Evolutionary conservation across 2,113 vertebrate genomes (phyloP).

Genomic region (Crotalus tigris): DNA sequence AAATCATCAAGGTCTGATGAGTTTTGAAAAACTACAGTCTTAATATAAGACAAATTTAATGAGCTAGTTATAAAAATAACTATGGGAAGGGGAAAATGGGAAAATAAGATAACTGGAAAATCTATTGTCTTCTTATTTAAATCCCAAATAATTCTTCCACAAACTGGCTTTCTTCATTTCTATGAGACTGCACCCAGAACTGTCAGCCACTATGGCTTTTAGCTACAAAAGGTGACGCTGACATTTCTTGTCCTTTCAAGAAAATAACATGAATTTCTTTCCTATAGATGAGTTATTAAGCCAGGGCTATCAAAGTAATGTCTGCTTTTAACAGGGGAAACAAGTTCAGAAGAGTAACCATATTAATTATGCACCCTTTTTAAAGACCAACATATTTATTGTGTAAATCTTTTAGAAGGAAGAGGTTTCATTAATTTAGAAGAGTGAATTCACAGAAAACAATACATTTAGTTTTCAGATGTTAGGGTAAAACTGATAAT

Average conservation of each 20-base stretch:
- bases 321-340: not conserved
- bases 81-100: not conserved
- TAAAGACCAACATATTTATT: not conserved
- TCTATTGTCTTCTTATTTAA: not conserved
- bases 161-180: not conserved
- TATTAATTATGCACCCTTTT: not conserved
- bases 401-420: not conserved
- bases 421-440: not conserved
- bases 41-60: not conserved
- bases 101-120: not conserved
- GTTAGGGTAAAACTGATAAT: rapidly evolving
- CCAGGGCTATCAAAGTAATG: not conserved
- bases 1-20: not conserved
- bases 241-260: not conserved
- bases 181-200: not conserved
- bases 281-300: conserved; percentile 3
- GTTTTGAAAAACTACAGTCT: not conserved
- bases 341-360: not conserved
- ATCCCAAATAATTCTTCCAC: not conserved
- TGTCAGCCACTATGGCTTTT: not conserved
- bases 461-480: not conserved
- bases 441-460: not conserved
- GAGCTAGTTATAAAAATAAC: not conserved
- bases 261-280: not conserved
- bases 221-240: not conserved